A percentile compares a stretch with the other conserved stretches of the same genome.
Evolutionary conservation across 2,888 invertebrate species (phyloP).

Genomic region (Phortica magna): DNA sequence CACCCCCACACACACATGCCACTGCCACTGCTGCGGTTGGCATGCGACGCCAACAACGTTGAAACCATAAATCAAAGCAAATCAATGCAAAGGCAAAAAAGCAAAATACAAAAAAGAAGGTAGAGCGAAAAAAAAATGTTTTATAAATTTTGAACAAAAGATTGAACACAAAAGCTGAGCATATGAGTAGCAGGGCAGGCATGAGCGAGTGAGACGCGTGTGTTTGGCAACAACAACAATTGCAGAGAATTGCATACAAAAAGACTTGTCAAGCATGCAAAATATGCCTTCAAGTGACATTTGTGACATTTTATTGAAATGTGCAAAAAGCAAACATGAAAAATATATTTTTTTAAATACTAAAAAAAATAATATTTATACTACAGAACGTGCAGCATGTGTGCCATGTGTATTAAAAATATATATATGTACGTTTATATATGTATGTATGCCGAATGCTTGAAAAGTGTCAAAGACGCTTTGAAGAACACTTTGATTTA

Average conservation of each 20-base stretch:
- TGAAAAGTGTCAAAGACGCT: too few species aligned
- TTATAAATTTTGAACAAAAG: neutral
- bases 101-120: neutral
- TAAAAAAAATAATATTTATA: neutral
- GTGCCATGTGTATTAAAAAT: too few species aligned
- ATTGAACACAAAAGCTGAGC: neutral
- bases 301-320: slow-evolving; percentile 48
- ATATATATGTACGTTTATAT: too few species aligned
- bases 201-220: slow-evolving; percentile 25
- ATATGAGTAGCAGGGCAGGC: neutral
- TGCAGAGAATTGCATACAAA: slow-evolving; percentile 35
- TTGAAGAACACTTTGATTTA: too few species aligned
- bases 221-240: slow-evolving; percentile 28
- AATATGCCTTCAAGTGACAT: slow-evolving; percentile 57
- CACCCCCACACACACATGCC: neutral
- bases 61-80: slow-evolving; percentile 76
- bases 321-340: neutral
- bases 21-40: slow-evolving; percentile 28
- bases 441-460: too few species aligned
- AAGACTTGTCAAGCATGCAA: slow-evolving; percentile 38
- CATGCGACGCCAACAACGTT: slow-evolving; percentile 30
- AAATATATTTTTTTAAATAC: neutral
- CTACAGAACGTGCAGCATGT: too few species aligned
- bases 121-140: neutral
- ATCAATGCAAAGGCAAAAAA: slow-evolving; percentile 64